phyloP scores from a whole-genome alignment of 2,888 invertebrate genomes.

The Cordylochernes scorpioides region DNA sequence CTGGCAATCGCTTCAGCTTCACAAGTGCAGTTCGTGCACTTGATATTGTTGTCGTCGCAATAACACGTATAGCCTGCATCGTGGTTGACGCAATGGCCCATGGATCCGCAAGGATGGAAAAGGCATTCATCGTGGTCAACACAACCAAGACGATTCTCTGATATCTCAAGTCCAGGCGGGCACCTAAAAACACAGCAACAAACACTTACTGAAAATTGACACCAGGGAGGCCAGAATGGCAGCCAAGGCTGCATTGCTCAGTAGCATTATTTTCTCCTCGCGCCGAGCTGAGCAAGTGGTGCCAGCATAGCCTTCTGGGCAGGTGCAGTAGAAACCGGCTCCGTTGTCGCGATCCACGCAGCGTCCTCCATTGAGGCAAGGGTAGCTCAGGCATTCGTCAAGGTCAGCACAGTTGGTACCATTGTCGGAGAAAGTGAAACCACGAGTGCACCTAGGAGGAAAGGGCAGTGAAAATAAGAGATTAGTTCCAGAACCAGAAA shows the following conservation, averaged over 20 bases:
- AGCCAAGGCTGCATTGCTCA: conserved; percentile 33
- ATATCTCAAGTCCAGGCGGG: conserved; percentile 37
- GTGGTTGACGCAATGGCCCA: too few relatives aligned
- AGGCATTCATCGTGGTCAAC: conserved; percentile 27
- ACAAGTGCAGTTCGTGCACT: too few relatives aligned
- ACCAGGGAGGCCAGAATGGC: conserved; percentile 67
- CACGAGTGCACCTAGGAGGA: conserved; percentile 10
- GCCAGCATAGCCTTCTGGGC: conserved; percentile 12
- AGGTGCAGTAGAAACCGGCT: conserved; percentile 13
- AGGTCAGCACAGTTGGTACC: conserved; percentile 13
- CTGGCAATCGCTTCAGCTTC: too few relatives aligned
- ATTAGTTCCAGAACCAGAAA: too few relatives aligned
- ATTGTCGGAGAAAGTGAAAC: conserved; percentile 6
- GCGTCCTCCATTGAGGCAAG: conserved; percentile 76
- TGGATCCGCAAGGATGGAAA: conserved; percentile 22
- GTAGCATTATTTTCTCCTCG: conserved; percentile 17
- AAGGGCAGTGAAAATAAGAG: too few relatives aligned
- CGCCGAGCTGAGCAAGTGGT: conserved; percentile 15
- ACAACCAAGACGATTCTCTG: conserved; percentile 29
- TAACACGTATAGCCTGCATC: too few relatives aligned
- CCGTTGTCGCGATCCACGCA: conserved; percentile 38
- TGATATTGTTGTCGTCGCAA: too few relatives aligned
- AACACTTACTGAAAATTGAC: conserved; percentile 44
- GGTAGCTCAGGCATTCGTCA: conserved; percentile 13
- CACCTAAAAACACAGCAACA: conserved; percentile 30